phyloP scores from a whole-genome alignment of 1,140 invertebrate genomes.

The Habropoda laboriosa region DNA sequence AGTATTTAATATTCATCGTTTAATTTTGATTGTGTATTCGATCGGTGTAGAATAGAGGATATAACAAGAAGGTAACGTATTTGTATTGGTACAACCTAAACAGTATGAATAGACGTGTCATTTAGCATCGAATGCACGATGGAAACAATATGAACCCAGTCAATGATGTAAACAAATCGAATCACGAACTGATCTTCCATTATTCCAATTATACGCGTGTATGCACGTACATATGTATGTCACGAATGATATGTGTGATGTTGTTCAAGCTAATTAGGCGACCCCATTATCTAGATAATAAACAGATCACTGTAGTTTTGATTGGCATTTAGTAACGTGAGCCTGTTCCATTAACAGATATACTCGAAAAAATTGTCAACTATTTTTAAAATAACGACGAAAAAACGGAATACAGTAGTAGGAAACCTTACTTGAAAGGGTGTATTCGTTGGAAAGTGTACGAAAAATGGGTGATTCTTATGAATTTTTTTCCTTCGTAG shows the following conservation, averaged over 20 bases:
- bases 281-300: slow-evolving; percentile 16
- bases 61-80: too few relatives aligned
- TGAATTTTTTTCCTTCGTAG: too few relatives aligned
- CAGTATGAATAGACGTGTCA: neutral
- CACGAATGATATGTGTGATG: slow-evolving; percentile 3
- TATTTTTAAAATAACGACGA: neutral
- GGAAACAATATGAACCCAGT: slow-evolving; percentile 17
- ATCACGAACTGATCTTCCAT: slow-evolving; percentile 6
- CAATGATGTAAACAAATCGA: neutral
- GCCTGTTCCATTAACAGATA: neutral
- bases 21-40: too few relatives aligned
- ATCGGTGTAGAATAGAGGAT: too few relatives aligned
- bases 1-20: too few relatives aligned
- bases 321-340: neutral
- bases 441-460: too few relatives aligned
- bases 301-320: neutral
- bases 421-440: too few relatives aligned
- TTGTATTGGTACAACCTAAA: neutral
- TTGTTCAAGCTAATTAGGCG: slow-evolving; percentile 12
- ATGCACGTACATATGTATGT: neutral
- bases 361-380: neutral
- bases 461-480: too few relatives aligned
- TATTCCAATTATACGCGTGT: neutral
- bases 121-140: neutral
- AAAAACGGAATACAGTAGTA: too few relatives aligned